phyloP scores from a whole-genome alignment of 2,113 vertebrate species.

The Callocephalon fimbriatum region DNA sequence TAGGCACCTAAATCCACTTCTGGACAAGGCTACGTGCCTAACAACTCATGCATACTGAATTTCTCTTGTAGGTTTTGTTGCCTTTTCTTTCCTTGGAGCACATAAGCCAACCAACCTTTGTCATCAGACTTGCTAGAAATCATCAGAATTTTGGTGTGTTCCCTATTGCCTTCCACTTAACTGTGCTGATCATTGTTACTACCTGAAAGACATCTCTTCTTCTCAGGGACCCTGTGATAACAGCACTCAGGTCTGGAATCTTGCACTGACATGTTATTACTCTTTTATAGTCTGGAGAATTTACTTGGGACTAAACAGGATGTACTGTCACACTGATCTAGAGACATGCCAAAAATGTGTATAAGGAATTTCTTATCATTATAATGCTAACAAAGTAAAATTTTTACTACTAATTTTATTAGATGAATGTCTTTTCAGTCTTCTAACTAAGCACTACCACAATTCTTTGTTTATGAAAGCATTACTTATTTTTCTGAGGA shows the following conservation, averaged over 20 bases:
- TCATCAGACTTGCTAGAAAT: background rate
- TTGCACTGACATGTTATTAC: background rate
- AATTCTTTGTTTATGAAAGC: background rate
- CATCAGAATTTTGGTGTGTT: background rate
- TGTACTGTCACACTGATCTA: background rate
- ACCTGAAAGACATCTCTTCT: background rate
- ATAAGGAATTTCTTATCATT: background rate
- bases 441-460: background rate
- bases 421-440: background rate
- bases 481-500: background rate
- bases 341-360: background rate
- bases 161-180: background rate
- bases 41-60: background rate
- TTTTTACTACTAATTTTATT: background rate
- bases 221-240: background rate
- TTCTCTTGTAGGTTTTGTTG: rapidly evolving
- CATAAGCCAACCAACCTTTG: background rate
- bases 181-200: background rate
- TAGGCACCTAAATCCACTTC: background rate
- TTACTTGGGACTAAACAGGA: background rate
- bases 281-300: background rate
- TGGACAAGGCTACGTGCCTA: background rate
- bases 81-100: background rate
- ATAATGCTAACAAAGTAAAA: background rate
- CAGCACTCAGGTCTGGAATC: background rate